Percentiles rank a stretch among this genome's conserved stretches.
Evolutionary conservation across 2,797 vertebrate genomes (phyloP).

Genomic region (Semotilus atromaculatus): DNA sequence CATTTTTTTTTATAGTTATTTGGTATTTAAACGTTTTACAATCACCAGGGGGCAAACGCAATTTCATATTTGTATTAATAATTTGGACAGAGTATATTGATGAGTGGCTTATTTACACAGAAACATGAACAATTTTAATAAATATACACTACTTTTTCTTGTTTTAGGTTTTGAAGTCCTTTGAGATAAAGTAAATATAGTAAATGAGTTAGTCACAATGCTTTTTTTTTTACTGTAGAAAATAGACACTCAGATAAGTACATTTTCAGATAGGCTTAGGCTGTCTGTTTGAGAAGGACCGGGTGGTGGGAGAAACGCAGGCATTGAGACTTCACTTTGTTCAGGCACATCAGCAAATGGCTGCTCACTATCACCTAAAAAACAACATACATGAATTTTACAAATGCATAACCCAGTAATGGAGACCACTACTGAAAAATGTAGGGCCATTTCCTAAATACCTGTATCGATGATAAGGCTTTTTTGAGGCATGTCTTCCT

Average conservation of each 20-base stretch:
- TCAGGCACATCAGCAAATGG: constrained; percentile 60
- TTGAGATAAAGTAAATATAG: constrained; percentile 5
- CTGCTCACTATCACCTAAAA: constrained; percentile 75
- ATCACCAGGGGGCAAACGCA: background rate
- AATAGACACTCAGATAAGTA: constrained; percentile 44
- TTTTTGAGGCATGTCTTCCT: constrained; percentile 59
- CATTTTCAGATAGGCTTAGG: constrained; percentile 65
- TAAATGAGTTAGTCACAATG: background rate
- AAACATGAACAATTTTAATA: constrained; percentile 37
- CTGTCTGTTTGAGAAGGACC: constrained; percentile 65
- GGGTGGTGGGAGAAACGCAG: constrained; percentile 60
- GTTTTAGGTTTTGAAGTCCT: background rate
- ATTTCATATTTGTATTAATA: background rate
- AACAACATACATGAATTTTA: background rate
- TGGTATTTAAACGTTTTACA: background rate
- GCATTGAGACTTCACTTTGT: constrained; percentile 64
- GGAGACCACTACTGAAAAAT: background rate
- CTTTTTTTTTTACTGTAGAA: background rate
- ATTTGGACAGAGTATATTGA: background rate
- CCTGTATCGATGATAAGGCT: constrained; percentile 62
- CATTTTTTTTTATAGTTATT: background rate
- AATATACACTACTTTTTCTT: constrained; percentile 53
- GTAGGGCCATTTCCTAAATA: constrained; percentile 52
- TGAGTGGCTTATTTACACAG: constrained; percentile 1
- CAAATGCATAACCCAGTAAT: background rate